phyloP scores from a whole-genome alignment of 2,113 vertebrate species.

The Salminus brasiliensis region DNA sequence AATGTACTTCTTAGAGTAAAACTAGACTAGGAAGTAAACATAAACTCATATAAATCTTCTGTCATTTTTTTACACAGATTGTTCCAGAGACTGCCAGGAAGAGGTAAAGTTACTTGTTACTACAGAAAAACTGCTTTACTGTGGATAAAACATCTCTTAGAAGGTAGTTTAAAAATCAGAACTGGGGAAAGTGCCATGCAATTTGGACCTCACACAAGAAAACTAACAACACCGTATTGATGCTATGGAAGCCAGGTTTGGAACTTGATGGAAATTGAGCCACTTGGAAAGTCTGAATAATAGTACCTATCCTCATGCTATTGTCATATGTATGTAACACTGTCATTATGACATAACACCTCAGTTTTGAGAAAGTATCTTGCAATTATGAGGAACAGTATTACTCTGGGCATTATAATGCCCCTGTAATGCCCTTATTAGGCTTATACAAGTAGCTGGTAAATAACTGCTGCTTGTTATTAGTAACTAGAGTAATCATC shows the following conservation, averaged over 20 bases:
- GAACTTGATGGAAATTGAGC: neutral
- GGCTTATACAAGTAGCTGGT: too few species aligned
- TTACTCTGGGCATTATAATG: too few species aligned
- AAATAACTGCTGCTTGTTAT: too few species aligned
- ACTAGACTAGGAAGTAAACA: conserved; percentile 21
- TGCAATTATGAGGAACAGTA: too few species aligned
- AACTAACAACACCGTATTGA: neutral
- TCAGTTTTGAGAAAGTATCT: neutral
- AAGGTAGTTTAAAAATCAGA: neutral
- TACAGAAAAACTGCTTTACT: neutral
- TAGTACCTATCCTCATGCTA: too few species aligned
- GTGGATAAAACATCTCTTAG: neutral
- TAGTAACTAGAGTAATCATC: too few species aligned
- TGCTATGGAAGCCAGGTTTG: neutral
- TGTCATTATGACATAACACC: neutral
- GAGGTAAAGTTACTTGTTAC: neutral
- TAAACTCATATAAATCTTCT: conserved; percentile 1
- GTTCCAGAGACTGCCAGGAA: neutral
- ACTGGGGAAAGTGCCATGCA: neutral
- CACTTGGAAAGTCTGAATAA: neutral
- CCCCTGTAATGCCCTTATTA: too few species aligned
- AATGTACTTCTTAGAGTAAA: conserved; percentile 25
- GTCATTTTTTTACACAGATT: neutral
- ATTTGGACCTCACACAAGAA: too few species aligned
- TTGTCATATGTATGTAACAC: neutral